Evolutionary conservation across 2,113 vertebrate genomes (phyloP).

Genomic region (Pogonocichla stellata): DNA sequence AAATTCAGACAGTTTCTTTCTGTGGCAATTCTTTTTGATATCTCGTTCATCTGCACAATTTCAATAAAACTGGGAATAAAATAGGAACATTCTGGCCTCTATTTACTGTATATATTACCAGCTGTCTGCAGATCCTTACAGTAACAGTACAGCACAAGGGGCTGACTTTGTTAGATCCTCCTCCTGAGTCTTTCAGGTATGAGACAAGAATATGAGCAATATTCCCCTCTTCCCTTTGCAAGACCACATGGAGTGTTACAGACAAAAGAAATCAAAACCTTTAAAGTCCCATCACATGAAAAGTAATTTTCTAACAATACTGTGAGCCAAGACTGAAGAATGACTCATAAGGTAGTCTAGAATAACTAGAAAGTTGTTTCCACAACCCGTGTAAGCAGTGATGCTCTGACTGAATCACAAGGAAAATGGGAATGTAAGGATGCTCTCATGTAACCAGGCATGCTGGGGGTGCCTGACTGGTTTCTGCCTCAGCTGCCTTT

Average conservation of each 20-base stretch:
- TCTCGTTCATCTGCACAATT: not conserved
- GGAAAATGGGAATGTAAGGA: not conserved
- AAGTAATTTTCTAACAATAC: not conserved
- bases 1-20: not conserved
- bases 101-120: not conserved
- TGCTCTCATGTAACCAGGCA: not conserved
- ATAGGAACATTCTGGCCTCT: not conserved
- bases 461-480: not conserved
- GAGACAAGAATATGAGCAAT: not conserved
- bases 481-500: not conserved
- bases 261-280: conserved; percentile 22
- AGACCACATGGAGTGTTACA: not conserved
- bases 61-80: not conserved
- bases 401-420: not conserved
- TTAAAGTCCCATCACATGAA: not conserved
- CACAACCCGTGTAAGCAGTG: not conserved
- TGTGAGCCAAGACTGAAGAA: not conserved
- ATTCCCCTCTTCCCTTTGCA: not conserved
- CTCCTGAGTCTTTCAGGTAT: not conserved
- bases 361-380: not conserved
- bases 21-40: conserved; percentile 4
- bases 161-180: not conserved
- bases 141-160: not conserved
- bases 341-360: not conserved
- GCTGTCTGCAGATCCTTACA: not conserved